Conservation (phyloP, 2,113 vertebrate genomes). For the Grammomys dolichurus region DNA sequence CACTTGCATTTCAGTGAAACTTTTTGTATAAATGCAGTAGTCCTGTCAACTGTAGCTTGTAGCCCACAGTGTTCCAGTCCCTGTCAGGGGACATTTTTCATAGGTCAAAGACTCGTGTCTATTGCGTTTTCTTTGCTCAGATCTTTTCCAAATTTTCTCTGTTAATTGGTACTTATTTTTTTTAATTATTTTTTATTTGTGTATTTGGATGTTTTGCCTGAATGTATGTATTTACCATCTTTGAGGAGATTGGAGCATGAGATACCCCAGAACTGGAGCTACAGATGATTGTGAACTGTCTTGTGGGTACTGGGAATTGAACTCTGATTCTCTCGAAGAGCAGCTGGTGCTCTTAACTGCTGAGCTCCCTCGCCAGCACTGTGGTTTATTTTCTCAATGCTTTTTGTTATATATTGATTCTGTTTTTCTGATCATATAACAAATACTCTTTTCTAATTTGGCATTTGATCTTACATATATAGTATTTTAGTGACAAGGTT, state of each 20-base stretch:
- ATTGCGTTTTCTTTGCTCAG: neutral
- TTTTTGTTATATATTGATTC: neutral
- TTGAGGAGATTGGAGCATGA: neutral
- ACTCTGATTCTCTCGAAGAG: neutral
- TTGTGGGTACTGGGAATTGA: neutral
- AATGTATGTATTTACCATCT: neutral
- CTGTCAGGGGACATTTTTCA: neutral
- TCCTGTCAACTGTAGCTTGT: neutral
- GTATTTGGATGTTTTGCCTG: neutral
- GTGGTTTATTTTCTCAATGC: neutral
- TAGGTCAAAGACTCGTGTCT: neutral
- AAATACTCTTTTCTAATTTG: neutral
- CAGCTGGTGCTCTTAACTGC: neutral
- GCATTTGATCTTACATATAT: slow-evolving; percentile 23
- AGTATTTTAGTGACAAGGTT: neutral
- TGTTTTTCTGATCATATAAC: neutral
- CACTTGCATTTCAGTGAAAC: neutral
- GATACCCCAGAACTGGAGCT: neutral
- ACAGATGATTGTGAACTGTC: neutral
- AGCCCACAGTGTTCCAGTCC: neutral
- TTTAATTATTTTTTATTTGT: neutral
- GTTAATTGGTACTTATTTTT: neutral
- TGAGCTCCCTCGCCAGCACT: too few species aligned
- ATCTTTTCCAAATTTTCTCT: neutral
- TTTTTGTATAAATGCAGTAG: neutral